These are phyloP conservation scores for Aptenodytes patagonicus DNA, from an alignment of 2,113 vertebrate species.

Conservation along the genomic window DNA sequence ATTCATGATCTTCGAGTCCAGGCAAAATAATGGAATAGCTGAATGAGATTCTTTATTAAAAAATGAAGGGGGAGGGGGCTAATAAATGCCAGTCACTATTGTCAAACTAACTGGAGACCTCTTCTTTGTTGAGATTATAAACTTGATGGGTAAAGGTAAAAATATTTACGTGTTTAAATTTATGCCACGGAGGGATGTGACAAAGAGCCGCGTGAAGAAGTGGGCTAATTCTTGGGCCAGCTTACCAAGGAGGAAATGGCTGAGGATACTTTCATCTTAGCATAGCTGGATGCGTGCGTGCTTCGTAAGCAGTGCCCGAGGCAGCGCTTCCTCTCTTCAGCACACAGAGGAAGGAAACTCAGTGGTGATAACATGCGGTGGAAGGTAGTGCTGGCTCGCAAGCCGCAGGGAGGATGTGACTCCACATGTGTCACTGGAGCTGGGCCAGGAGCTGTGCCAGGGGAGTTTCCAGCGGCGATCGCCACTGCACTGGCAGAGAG, in stretches of 20 bases:
- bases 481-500: not conserved
- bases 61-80: not conserved
- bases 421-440: not conserved
- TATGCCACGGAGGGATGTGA: not conserved
- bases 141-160: not conserved
- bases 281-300: fast-evolving
- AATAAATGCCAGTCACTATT: not conserved
- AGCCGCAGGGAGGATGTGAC: not conserved
- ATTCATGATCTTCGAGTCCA: not conserved
- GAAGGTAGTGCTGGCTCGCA: not conserved
- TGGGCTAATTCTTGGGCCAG: not conserved
- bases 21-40: not conserved
- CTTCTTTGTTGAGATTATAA: not conserved
- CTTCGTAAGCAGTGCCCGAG: not conserved
- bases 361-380: fast-evolving
- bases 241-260: not conserved
- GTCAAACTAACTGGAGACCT: not conserved
- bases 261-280: not conserved
- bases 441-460: not conserved
- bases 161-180: not conserved
- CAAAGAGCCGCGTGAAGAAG: not conserved
- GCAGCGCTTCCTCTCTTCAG: not conserved
- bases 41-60: not conserved
- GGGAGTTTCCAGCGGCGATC: not conserved
- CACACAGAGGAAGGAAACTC: not conserved